Base-by-base conservation (phyloP, 2,797 vertebrate genomes). In the Ctenochaetus hawaiiensis region DNA sequence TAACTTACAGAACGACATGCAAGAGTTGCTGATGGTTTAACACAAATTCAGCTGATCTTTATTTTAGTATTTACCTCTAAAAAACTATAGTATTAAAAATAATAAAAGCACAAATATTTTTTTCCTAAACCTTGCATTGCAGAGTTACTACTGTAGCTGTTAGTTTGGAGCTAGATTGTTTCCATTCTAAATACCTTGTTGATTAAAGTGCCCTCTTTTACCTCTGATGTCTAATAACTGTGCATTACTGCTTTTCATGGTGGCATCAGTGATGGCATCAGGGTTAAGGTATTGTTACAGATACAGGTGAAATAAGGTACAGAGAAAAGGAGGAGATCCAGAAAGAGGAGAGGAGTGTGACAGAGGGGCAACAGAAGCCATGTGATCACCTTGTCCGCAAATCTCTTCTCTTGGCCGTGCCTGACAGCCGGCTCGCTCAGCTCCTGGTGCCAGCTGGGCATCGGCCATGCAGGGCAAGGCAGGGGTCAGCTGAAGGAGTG, bases 391-490 rank as follows among this genome's bases (percentile, higher is more conserved):
- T 91, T 87, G 63, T 90, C 79, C 86, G 87, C 87, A 91, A 91
- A 91, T 92, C 86, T 90, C 87, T 82, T 86, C 74, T 77, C 84
- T 83, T 91, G 87, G 86, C 89, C 66, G 78, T 86, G 83, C 86
- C 88, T 78, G 75, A 87, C 37, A 77, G 83, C 82, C 70, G 5
- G 77, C 89, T 79, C 80, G 88, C 85, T 82, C 85, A 70, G 76
- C 85, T 68, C 51, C 43, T 9, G 49, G 75, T 89, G 95, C 94
- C 94, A 94, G 89, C 89, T 95, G 93, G 94, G 85, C 85, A 71
- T 48, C 41, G 56, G 92, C 93, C 93, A 34, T 34, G 30, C 30
- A 94, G 83, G 72, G 81, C 65, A 12, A 92, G 77, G 75, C 81
- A 79, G 87, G 88, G 89, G 91, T 93, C 90, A 90, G 81, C 82